phyloP scores from a whole-genome alignment of 2,797 vertebrate species.

The Hemibagrus guttatus region DNA sequence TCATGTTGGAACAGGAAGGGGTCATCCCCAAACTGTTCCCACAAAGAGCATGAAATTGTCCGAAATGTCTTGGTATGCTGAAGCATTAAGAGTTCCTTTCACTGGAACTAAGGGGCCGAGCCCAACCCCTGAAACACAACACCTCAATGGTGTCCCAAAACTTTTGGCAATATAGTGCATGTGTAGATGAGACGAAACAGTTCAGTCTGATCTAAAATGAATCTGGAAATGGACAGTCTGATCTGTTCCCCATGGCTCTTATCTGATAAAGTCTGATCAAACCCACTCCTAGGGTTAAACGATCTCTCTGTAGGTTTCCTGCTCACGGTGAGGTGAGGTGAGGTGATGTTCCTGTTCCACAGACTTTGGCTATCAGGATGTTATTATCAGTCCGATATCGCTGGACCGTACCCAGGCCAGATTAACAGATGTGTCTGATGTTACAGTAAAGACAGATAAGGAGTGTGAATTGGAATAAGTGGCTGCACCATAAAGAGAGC shows the following conservation, averaged over 20 bases:
- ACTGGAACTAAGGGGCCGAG: too few species aligned
- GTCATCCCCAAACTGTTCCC: too few species aligned
- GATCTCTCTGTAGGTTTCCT: not conserved
- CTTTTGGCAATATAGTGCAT: too few species aligned
- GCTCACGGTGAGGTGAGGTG: not conserved
- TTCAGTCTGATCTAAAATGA: not conserved
- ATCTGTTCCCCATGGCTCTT: not conserved
- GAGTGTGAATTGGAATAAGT: not conserved
- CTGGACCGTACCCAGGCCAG: not conserved
- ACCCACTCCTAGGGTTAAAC: not conserved
- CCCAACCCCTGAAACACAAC: too few species aligned
- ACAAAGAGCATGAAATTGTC: too few species aligned
- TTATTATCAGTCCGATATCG: slow-evolving; percentile 6
- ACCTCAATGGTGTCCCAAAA: too few species aligned
- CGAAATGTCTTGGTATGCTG: too few species aligned
- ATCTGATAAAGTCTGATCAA: not conserved
- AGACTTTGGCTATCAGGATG: not conserved
- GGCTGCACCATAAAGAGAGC: not conserved
- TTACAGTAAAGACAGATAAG: not conserved
- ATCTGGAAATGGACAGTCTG: not conserved
- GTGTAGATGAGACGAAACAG: not conserved
- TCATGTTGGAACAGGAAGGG: too few species aligned
- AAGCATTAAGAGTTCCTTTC: too few species aligned
- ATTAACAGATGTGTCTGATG: not conserved
- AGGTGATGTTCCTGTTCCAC: not conserved